phyloP scores from a whole-genome alignment of 2,113 vertebrate species.

The Gracilinanus agilis region DNA sequence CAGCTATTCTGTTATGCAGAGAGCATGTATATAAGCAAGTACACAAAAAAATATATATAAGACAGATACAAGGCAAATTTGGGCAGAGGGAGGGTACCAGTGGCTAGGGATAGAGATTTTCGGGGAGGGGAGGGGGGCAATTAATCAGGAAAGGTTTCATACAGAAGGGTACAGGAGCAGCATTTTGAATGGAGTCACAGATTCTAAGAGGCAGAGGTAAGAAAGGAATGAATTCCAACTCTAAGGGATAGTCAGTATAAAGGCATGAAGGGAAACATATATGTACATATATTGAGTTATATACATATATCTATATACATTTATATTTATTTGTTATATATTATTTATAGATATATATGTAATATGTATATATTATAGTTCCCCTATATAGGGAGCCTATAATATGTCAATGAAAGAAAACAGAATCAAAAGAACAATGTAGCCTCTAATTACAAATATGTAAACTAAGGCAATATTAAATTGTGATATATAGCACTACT shows the following conservation, averaged over 20 bases:
- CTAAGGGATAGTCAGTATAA: background rate
- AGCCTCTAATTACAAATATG: background rate
- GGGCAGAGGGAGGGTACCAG: too few species aligned
- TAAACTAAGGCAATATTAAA: background rate
- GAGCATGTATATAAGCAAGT: background rate
- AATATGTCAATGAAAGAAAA: background rate
- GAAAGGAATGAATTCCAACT: background rate
- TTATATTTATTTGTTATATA: too few species aligned
- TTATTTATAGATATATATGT: too few species aligned
- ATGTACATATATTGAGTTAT: too few species aligned
- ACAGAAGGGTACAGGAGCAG: background rate
- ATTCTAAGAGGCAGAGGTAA: background rate
- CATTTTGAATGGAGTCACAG: background rate
- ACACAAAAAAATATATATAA: background rate
- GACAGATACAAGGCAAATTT: background rate
- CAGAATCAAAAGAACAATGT: background rate
- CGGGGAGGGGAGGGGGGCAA: background rate
- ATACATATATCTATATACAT: too few species aligned
- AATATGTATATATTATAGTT: too few species aligned
- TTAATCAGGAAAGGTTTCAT: background rate
- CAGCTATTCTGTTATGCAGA: background rate
- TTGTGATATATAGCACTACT: background rate
- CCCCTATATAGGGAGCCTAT: background rate
- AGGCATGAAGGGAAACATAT: background rate
- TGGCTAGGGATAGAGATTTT: too few species aligned